A percentile compares a stretch with the other conserved stretches of the same genome.
phyloP scores from a whole-genome alignment of 2,113 vertebrate species.

The Rhinopomastus cyanomelas region DNA sequence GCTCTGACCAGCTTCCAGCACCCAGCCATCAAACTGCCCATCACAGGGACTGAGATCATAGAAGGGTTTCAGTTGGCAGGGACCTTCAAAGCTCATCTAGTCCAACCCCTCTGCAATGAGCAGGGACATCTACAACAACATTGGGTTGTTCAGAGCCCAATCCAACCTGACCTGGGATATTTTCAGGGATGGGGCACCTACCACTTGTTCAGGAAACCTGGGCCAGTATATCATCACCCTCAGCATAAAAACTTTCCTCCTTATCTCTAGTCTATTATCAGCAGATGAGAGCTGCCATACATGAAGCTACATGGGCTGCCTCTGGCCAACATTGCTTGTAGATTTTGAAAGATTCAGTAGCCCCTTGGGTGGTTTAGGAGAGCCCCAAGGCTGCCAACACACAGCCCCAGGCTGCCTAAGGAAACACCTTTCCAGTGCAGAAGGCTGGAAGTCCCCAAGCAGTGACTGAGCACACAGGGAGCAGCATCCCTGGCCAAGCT shows the following conservation, averaged over 20 bases:
- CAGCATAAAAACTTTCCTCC: background rate
- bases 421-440: background rate
- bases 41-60: fast-evolving
- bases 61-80: background rate
- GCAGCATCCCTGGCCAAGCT: background rate
- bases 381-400: background rate
- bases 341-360: too few relatives aligned
- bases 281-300: background rate
- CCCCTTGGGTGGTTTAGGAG: background rate
- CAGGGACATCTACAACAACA: too few relatives aligned
- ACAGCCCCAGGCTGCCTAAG: background rate
- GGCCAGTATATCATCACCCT: background rate
- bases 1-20: background rate
- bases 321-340: background rate
- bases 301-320: background rate
- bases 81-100: background rate
- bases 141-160: too few relatives aligned
- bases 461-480: background rate
- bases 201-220: too few relatives aligned
- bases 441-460: background rate
- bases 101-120: background rate
- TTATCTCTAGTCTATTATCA: background rate
- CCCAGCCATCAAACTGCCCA: background rate
- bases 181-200: too few relatives aligned
- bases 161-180: too few relatives aligned